Percentiles rank a stretch among this genome's conserved stretches.
These are phyloP conservation scores for Ceratosolen solmsi DNA, from an alignment of 1,140 invertebrate genomes.

Conservation along the genomic window DNA sequence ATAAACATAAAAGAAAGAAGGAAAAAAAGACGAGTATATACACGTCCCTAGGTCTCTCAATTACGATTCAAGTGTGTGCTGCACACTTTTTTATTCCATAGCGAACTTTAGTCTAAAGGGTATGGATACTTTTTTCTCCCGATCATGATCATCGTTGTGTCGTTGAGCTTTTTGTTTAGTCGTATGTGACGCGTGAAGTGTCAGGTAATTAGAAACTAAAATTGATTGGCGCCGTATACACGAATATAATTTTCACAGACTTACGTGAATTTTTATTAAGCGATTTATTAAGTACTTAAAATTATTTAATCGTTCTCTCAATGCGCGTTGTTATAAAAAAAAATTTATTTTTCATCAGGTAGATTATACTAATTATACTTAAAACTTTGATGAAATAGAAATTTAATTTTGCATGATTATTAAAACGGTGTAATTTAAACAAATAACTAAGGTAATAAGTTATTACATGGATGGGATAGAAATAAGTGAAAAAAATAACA, in stretches of 20 bases:
- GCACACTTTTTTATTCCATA: slow-evolving; percentile 41
- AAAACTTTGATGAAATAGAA: too few relatives aligned
- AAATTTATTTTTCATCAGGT: too few relatives aligned
- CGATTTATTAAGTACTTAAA: too few relatives aligned
- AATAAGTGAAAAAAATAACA: too few relatives aligned
- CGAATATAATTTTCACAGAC: neutral
- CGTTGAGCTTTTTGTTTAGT: neutral
- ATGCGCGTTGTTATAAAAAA: too few relatives aligned
- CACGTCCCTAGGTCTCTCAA: slow-evolving; percentile 30
- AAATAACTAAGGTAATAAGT: too few relatives aligned
- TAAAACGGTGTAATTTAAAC: too few relatives aligned
- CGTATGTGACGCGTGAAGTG: neutral
- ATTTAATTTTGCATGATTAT: too few relatives aligned
- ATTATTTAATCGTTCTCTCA: too few relatives aligned
- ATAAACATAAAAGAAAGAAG: neutral
- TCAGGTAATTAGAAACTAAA: slow-evolving; percentile 36
- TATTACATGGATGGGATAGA: too few relatives aligned
- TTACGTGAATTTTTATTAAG: too few relatives aligned
- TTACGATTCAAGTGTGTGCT: slow-evolving; percentile 40
- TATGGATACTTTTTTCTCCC: slow-evolving; percentile 24
- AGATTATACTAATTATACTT: too few relatives aligned
- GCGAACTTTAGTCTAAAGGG: neutral
- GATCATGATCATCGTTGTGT: slow-evolving; percentile 43
- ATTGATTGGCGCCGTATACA: slow-evolving; percentile 33
- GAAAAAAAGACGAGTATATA: neutral